A percentile compares a stretch with the other conserved stretches of the same genome.
These are phyloP conservation scores for Pterois miles DNA, from an alignment of 2,797 vertebrate genomes.

Conservation along the genomic window DNA sequence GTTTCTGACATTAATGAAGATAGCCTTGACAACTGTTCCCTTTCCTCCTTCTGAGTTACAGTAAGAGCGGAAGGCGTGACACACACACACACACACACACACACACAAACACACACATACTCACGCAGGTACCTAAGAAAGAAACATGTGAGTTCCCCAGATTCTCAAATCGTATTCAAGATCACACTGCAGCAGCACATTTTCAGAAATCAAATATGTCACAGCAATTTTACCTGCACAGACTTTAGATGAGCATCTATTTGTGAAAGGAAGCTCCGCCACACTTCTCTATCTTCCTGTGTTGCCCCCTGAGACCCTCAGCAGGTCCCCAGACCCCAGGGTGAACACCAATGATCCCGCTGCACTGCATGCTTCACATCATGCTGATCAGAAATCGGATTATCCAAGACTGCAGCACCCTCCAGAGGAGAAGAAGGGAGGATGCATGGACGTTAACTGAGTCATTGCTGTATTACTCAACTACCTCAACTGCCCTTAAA, in stretches of 20 bases:
- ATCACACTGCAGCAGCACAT: background rate
- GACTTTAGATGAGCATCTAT: background rate
- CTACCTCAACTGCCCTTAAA: background rate
- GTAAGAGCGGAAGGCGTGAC: constrained; percentile 1
- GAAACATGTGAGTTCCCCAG: background rate
- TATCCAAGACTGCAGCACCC: constrained; percentile 37
- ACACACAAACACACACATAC: background rate
- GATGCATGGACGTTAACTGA: background rate
- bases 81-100: background rate
- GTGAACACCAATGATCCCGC: constrained; percentile 11
- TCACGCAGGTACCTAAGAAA: background rate
- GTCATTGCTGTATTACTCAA: background rate
- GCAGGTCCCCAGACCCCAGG: background rate
- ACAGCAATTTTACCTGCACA: background rate
- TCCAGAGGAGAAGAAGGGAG: constrained; percentile 30
- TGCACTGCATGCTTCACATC: background rate
- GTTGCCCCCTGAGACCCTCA: background rate
- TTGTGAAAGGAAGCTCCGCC: background rate
- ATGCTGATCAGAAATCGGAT: background rate
- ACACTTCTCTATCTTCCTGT: background rate
- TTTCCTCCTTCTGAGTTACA: constrained; percentile 2
- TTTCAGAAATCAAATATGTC: background rate
- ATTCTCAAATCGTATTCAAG: background rate
- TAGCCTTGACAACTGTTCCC: constrained; percentile 17
- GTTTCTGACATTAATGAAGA: constrained; percentile 46